phyloP scores from a whole-genome alignment of 1,140 invertebrate species.

The Nylanderia fulva region DNA sequence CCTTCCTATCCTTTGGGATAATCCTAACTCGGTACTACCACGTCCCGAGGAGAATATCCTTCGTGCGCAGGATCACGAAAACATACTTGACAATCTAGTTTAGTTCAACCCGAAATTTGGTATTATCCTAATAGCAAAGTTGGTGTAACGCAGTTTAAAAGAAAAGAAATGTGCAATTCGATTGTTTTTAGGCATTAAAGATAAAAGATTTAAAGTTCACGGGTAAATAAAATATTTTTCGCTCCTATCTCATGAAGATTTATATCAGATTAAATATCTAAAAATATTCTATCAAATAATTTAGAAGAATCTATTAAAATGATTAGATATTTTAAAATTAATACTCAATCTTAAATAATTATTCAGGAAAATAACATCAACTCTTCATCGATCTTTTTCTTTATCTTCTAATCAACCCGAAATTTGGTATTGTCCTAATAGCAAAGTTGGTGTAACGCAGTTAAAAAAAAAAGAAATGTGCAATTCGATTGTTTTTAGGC shows the following conservation, averaged over 20 bases:
- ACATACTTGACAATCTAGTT: constrained; percentile 56
- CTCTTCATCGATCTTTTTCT: too few species aligned
- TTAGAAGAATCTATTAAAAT: too few species aligned
- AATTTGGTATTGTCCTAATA: constrained; percentile 35
- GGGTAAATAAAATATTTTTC: not conserved
- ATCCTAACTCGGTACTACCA: constrained; percentile 37
- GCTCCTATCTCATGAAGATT: too few species aligned
- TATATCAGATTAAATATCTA: too few species aligned
- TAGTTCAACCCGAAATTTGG: constrained; percentile 43
- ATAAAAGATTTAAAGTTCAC: not conserved
- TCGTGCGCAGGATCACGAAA: constrained; percentile 46
- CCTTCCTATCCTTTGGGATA: constrained; percentile 47
- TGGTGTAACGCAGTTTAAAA: constrained; percentile 2
- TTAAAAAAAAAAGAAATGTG: not conserved
- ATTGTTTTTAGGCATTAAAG: not conserved
- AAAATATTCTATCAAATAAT: too few species aligned
- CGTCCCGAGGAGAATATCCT: constrained; percentile 41
- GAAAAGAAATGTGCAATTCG: constrained; percentile 17
- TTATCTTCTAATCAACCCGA: too few species aligned
- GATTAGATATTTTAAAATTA: too few species aligned
- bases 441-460: not conserved
- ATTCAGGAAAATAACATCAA: too few species aligned
- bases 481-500: constrained; percentile 12
- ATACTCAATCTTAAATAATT: too few species aligned
- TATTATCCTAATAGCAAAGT: constrained; percentile 10